phyloP scores from a whole-genome alignment of 2,113 vertebrate species.

The Sardina pilchardus region DNA sequence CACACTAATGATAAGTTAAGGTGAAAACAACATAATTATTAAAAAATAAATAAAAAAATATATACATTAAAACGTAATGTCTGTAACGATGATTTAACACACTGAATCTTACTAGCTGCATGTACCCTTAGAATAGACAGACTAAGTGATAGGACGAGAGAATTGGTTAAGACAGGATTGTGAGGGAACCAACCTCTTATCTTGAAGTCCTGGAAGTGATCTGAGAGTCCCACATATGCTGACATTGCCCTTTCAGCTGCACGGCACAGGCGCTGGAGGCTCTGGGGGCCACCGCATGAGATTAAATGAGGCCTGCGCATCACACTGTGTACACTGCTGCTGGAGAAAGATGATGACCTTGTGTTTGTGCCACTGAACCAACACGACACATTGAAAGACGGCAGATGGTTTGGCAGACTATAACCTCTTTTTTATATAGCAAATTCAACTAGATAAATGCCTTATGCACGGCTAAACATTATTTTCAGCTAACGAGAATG shows the following conservation, averaged over 20 bases:
- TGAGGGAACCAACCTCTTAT: not conserved
- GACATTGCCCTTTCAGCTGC: not conserved
- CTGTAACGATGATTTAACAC: not conserved
- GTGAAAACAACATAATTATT: not conserved
- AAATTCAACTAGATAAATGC: not conserved
- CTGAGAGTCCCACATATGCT: not conserved
- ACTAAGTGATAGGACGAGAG: not conserved
- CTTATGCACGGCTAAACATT: not conserved
- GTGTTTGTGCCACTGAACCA: not conserved
- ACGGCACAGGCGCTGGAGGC: not conserved
- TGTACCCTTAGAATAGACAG: not conserved
- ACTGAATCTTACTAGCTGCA: not conserved
- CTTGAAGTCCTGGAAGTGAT: not conserved
- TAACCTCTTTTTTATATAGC: not conserved
- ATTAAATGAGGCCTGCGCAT: not conserved
- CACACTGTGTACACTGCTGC: not conserved
- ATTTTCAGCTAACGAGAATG: not conserved
- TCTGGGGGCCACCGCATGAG: not conserved
- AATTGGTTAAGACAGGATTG: not conserved
- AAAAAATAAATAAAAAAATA: not conserved
- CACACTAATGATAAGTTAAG: not conserved
- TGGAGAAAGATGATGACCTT: constrained; percentile 1
- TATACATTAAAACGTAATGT: not conserved
- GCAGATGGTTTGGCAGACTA: not conserved
- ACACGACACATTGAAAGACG: not conserved